Conservation (phyloP, 2,888 invertebrate genomes). For the Drymonia ruficornis region DNA sequence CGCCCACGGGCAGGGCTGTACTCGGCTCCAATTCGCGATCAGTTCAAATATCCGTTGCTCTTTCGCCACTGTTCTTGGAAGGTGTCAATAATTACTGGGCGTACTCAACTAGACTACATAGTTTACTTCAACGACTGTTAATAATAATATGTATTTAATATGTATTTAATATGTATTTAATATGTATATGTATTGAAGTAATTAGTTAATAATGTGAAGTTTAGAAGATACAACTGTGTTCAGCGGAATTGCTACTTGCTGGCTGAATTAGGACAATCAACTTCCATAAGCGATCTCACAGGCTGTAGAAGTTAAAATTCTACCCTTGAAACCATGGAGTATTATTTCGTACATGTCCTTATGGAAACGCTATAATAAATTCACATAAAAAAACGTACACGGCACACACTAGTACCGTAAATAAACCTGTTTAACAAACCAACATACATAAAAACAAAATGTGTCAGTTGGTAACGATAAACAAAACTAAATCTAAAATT, state of each 20-base stretch:
- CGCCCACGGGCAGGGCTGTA: conserved; percentile 15
- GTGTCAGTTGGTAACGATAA: neutral
- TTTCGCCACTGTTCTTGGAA: conserved; percentile 23
- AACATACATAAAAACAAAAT: neutral
- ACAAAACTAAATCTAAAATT: too few species aligned
- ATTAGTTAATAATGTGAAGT: too few species aligned
- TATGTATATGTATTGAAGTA: too few species aligned
- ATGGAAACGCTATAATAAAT: neutral
- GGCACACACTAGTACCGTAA: neutral
- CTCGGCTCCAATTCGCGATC: conserved; percentile 13
- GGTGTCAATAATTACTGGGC: conserved; percentile 18
- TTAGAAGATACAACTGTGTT: too few species aligned
- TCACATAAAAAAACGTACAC: neutral
- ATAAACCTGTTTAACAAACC: neutral
- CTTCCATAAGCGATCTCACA: too few species aligned
- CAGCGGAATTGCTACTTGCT: too few species aligned
- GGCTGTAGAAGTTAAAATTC: neutral
- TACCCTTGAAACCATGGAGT: neutral
- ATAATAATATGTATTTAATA: too few species aligned
- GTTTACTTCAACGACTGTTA: neutral
- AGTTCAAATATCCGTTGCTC: conserved; percentile 24
- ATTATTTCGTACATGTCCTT: neutral
- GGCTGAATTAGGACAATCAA: too few species aligned
- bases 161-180: too few species aligned
- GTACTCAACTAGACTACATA: conserved; percentile 4